phyloP scores from a whole-genome alignment of 2,888 invertebrate species.

The Pammene aurita region DNA sequence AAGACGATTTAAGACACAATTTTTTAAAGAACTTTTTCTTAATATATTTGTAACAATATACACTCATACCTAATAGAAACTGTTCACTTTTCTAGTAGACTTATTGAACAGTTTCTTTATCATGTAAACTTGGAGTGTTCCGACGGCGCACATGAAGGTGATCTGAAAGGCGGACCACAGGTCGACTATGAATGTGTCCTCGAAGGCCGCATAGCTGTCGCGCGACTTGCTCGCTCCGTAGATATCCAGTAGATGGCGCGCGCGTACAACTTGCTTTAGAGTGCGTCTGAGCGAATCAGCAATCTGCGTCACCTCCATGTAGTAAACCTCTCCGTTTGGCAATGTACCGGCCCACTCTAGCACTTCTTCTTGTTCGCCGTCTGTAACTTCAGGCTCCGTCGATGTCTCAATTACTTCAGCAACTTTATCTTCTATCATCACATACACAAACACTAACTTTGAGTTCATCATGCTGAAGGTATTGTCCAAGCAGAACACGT shows the following conservation, averaged over 20 bases:
- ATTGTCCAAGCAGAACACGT: constrained; percentile 94
- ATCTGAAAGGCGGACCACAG: constrained; percentile 90
- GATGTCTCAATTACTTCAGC: constrained; percentile 55
- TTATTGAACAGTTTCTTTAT: constrained; percentile 84
- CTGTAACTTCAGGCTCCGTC: constrained; percentile 55
- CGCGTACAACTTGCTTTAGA: constrained; percentile 84
- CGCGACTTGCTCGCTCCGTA: constrained; percentile 89
- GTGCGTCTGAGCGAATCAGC: constrained; percentile 86
- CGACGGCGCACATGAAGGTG: constrained; percentile 87
- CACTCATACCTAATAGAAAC: constrained; percentile 17
- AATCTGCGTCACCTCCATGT: constrained; percentile 78
- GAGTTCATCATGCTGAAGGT: constrained; percentile 90
- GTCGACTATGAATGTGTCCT: constrained; percentile 91
- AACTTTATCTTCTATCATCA: constrained; percentile 85
- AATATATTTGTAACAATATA: too few species aligned
- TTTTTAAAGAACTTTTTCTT: too few species aligned
- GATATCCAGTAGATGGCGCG: constrained; percentile 86
- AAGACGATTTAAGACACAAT: too few species aligned
- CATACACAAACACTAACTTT: constrained; percentile 91
- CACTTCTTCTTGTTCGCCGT: constrained; percentile 63
- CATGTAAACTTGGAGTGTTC: constrained; percentile 89
- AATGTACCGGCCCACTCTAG: constrained; percentile 67
- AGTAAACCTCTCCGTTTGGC: constrained; percentile 60
- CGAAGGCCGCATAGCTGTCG: constrained; percentile 91
- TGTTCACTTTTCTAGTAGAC: constrained; percentile 26